A percentile compares a stretch with the other conserved stretches of the same genome.
Conservation (phyloP, 2,113 vertebrate species). For the Nibea albiflora region DNA sequence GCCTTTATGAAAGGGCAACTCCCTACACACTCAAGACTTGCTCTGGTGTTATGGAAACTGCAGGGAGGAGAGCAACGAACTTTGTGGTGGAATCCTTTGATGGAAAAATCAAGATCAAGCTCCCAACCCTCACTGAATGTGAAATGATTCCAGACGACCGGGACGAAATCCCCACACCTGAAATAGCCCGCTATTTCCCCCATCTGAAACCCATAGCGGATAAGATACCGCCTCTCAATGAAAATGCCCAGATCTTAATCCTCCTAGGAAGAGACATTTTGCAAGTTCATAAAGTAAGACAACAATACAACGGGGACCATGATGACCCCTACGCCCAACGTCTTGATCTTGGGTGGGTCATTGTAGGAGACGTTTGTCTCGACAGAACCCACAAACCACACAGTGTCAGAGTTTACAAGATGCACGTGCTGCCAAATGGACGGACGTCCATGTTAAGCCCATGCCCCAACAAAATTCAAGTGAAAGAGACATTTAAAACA, state of each 20-base stretch:
- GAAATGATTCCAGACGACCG: neutral
- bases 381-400: too few relatives aligned
- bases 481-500: neutral
- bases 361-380: too few relatives aligned
- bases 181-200: neutral
- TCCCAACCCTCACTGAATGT: neutral
- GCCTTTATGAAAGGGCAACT: neutral
- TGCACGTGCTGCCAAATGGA: neutral
- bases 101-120: too few relatives aligned
- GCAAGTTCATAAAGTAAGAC: neutral
- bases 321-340: neutral
- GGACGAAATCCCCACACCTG: neutral
- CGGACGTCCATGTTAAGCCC: too few relatives aligned
- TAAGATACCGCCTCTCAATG: neutral
- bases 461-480: neutral
- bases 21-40: constrained; percentile 8
- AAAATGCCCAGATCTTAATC: neutral
- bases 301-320: neutral
- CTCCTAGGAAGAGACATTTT: constrained; percentile 5
- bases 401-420: too few relatives aligned
- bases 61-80: neutral
- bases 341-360: neutral
- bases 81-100: too few relatives aligned
- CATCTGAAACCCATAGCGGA: neutral
- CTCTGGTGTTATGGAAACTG: neutral